Evolutionary conservation across 2,888 invertebrate genomes (phyloP), one percentile per base, ranked within the genome.

Genomic region (Onchidella celtica): DNA sequence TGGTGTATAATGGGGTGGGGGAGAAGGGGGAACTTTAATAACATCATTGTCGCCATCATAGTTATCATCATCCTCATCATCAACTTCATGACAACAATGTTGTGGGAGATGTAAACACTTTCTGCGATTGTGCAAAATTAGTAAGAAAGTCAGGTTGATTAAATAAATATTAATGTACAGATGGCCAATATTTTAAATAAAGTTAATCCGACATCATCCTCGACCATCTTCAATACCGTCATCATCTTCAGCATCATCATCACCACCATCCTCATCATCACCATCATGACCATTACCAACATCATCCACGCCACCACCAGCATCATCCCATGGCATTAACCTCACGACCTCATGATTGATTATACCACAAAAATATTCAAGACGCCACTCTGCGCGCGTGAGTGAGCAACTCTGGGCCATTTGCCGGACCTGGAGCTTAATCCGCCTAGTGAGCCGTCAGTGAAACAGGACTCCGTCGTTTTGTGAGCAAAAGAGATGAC

Each of bases 401-500:
- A 69, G 69, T 14, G n/a, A 27, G 69, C 69, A 69, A 69, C 27
- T 69, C 29, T 0, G n/a, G 27, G 29, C 47, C 40, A 29, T 40
- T 69, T 47, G 69, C 14, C 21, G 27, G 11, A 47, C 47, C 47
- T n/a, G 69, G 29, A 27, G 55, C 32, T 65, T 66, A 70, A 79
- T 61, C 29, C 27, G 63, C 17, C 29, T 24, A 1, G 2, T 27
- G 17, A 21, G n/a, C 27, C 17, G 27, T 9, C 69, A n/a, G n/a
- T n/a, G n/a, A n/a, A n/a, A n/a, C n/a, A n/a, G n/a, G n/a, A n/a
- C n/a, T n/a, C n/a, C n/a, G n/a, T n/a, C n/a, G n/a, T n/a, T n/a
- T n/a, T n/a, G n/a, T n/a, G n/a, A n/a, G n/a, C n/a, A n/a, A n/a
- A n/a, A n/a, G n/a, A n/a, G n/a, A n/a, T n/a, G n/a, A n/a, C n/a